A percentile compares a stretch with the other conserved stretches of the same genome.
These are phyloP conservation scores for Steinernema scapterisci DNA, from an alignment of 2,888 invertebrate genomes.

Conservation along the genomic window DNA sequence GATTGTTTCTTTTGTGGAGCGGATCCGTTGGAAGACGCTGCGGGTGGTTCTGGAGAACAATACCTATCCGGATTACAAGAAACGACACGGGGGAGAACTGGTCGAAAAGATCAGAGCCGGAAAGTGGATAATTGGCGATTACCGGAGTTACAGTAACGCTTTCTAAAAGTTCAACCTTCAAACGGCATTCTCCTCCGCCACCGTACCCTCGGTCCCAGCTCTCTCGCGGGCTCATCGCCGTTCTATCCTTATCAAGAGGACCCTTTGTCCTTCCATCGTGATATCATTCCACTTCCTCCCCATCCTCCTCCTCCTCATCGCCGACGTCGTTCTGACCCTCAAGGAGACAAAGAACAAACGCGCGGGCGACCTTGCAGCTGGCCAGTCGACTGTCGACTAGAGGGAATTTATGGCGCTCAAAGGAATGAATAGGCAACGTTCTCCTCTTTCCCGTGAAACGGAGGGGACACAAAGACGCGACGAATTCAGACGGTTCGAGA, in stretches of 20 bases:
- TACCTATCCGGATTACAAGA: neutral
- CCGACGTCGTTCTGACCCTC: conserved; percentile 6
- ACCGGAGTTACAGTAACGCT: neutral
- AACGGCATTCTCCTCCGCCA: no score
- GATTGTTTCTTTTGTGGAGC: conserved; percentile 13
- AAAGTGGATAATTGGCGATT: neutral
- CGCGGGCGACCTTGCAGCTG: conserved; percentile 31
- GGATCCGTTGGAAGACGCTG: neutral
- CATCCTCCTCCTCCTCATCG: neutral
- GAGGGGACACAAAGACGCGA: conserved; percentile 16
- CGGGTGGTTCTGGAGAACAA: conserved; percentile 3
- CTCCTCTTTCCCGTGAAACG: neutral
- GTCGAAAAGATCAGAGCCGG: neutral
- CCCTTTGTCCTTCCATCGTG: neutral
- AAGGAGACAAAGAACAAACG: conserved; percentile 21
- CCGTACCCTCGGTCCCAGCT: neutral
- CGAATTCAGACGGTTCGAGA: conserved; percentile 26
- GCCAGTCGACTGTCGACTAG: conserved; percentile 32
- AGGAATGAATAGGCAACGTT: conserved; percentile 14
- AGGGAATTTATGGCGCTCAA: conserved; percentile 30
- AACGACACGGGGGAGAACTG: no score
- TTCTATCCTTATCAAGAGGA: neutral
- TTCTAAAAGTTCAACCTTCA: no score
- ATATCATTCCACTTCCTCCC: neutral
- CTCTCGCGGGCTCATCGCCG: neutral